Percentiles rank a stretch among this genome's conserved stretches.
Evolutionary conservation across 92 coral and sea anemone genomes (phyloP).

Genomic region (Siderastrea siderea): DNA sequence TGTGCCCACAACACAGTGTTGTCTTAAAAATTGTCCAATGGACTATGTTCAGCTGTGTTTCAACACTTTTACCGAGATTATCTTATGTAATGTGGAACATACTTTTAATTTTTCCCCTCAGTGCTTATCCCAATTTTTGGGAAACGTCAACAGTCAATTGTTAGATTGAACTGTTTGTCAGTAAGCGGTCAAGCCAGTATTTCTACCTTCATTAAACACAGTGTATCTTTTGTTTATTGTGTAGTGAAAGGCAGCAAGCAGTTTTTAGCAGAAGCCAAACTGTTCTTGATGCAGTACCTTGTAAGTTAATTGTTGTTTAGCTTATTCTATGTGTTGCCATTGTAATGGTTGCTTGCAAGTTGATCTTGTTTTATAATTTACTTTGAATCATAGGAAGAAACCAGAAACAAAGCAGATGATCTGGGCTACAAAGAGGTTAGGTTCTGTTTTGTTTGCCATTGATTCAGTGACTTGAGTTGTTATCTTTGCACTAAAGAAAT

Average conservation of each 20-base stretch:
- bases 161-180: too few relatives aligned
- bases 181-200: too few relatives aligned
- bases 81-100: too few relatives aligned
- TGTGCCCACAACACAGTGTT: too few relatives aligned
- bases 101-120: too few relatives aligned
- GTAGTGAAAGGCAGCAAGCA: conserved; percentile 89
- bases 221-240: not conserved
- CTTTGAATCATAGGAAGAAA: conserved; percentile 62
- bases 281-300: conserved; percentile 81
- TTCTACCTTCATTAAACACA: not conserved
- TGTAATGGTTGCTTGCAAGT: not conserved
- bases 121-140: too few relatives aligned
- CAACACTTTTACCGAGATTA: too few relatives aligned
- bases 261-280: conserved; percentile 86
- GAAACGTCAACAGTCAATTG: too few relatives aligned
- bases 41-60: too few relatives aligned
- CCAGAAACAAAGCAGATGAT: conserved; percentile 63
- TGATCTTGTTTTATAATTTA: not conserved
- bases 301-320: conserved; percentile 40
- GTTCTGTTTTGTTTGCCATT: not conserved
- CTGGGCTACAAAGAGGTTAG: conserved; percentile 71
- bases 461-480: not conserved
- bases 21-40: too few relatives aligned
- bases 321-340: not conserved
- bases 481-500: too few relatives aligned